Percentiles rank a stretch among this genome's conserved stretches.
phyloP scores from a whole-genome alignment of 1,140 invertebrate genomes.

The Holcopasites calliopsidis region DNA sequence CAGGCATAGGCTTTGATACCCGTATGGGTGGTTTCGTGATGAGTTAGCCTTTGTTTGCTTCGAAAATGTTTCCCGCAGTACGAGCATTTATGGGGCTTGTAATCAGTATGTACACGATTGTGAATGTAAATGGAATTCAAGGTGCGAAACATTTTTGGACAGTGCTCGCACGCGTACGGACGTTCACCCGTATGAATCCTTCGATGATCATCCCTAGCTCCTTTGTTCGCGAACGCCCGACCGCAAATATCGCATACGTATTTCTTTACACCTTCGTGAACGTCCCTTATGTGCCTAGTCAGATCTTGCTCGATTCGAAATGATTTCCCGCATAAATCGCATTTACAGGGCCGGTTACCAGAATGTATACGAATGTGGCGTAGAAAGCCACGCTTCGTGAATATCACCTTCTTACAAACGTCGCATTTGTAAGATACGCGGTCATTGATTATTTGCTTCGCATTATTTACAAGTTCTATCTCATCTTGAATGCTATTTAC shows the following conservation, averaged over 20 bases:
- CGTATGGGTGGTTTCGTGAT: constrained; percentile 79
- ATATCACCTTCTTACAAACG: constrained; percentile 55
- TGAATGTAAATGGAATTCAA: constrained; percentile 81
- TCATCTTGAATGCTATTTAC: constrained; percentile 15
- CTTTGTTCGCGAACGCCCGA: constrained; percentile 78
- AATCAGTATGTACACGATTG: constrained; percentile 77
- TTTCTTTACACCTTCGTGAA: constrained; percentile 71
- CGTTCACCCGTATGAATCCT: constrained; percentile 84
- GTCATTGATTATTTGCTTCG: constrained; percentile 26
- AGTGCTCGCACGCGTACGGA: constrained; percentile 84
- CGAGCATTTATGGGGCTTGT: constrained; percentile 78
- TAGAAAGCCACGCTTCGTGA: constrained; percentile 45
- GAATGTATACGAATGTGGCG: constrained; percentile 42
- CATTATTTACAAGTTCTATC: constrained; percentile 29
- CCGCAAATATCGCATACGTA: constrained; percentile 75
- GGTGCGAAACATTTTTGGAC: constrained; percentile 81
- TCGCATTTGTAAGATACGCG: constrained; percentile 45
- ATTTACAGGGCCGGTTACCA: constrained; percentile 47
- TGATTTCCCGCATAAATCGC: constrained; percentile 55
- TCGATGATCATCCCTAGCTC: constrained; percentile 82
- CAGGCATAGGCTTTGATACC: constrained; percentile 79
- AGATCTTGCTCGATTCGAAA: constrained; percentile 53
- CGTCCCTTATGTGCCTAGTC: constrained; percentile 51
- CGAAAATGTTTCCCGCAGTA: constrained; percentile 78
- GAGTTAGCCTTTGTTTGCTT: constrained; percentile 77